Base-by-base conservation (phyloP, 2,113 vertebrate species). In the Tauraco erythrolophus region DNA sequence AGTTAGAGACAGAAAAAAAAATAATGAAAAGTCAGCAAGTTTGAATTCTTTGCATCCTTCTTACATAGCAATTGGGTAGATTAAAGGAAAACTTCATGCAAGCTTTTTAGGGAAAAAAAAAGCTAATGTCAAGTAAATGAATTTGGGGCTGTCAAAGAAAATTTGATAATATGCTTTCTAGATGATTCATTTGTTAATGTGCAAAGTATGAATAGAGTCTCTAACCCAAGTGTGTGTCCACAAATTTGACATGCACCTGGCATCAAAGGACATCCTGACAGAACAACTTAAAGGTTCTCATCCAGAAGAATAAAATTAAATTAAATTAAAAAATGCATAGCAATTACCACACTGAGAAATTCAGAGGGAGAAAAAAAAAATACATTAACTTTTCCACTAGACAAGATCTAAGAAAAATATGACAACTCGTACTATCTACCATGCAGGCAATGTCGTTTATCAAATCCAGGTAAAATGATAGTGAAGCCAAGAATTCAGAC, bases 91-190 rank as follows among this genome's bases (percentile, higher is more conserved):
- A 82, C 65, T 24, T 82, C 57, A 89, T 84, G 65, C 45, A 72
- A 91, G 61, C 9, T 43, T 94, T 86, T 88, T 58, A 12, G 2
- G 45, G 79, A 82, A 84, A 68, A 83, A 58, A 85, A 27, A 27
- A 28, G 57, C 25, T 94, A 89, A 96, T 82, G 66, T 96, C 97
- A 97, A 88, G 82, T 94, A 96, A 97, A 97, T 97, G 88, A 93
- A 96, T 97, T 72, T 95, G 82, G 60, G 19, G 27, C 94, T 97
- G 96, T 96, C 96, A 97, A 69, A 93, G 84, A 72, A 92, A 89
- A 96, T 94, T 97, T 97, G 77, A 96, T 97, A 98, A 97, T 97
- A 95, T 90, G 91, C 64, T 96, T 97, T 97, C 90, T 78, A 74
- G 85, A 80, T 97, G 96, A 97, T 97, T 97, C 94, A 97, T 90